Base-by-base conservation (phyloP, 2,888 invertebrate genomes). In the Tanypteryx hageni region DNA sequence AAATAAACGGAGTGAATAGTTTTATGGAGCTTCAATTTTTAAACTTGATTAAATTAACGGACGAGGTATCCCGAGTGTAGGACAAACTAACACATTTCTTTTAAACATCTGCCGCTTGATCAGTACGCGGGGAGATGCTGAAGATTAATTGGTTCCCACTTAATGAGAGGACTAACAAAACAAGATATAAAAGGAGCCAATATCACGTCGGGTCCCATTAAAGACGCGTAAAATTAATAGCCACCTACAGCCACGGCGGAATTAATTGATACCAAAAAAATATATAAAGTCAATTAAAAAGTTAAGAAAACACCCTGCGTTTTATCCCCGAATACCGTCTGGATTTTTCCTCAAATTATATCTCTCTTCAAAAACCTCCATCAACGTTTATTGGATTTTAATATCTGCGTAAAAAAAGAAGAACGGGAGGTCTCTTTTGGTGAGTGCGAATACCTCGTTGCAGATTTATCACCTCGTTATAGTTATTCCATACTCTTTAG, bases 191-290 rank as follows among this genome's bases (percentile, higher is more conserved):
- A 61, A 64, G 61, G 11, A 61, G 18, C 64, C 44, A 44, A 89
- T 89, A 27, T 68, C 44, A 44, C 64, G 44, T 44, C 11, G 18
- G 56, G 64, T 64, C 44, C 68, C 89, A 22, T 64, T 89, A 44
- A 89, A 44, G 44, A 44, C 61, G 64, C 31, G 64, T 89, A 89
- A 89, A 89, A 89, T 64, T 89, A 89, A 89, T 89, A 56, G 64
- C 89, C 18, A 64, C 64, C 44, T 64, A 64, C 27, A 89, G 68
- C 64, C 68, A 11, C 9, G 31, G 44, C 64, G 31, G 44, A 16
- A 64, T 85, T 89, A 89, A 89, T 89, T 89, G 89, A 89, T 56
- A 44, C 64, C 31, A 44, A 27, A 89, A 89, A 89, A 64, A 44
- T 64, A 44, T 57, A 44, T 16, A 8, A 89, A 44, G 22, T 89